Percentiles rank a stretch among this genome's conserved stretches.
phyloP scores from a whole-genome alignment of 1,140 invertebrate species.

The Tribolium castaneum region DNA sequence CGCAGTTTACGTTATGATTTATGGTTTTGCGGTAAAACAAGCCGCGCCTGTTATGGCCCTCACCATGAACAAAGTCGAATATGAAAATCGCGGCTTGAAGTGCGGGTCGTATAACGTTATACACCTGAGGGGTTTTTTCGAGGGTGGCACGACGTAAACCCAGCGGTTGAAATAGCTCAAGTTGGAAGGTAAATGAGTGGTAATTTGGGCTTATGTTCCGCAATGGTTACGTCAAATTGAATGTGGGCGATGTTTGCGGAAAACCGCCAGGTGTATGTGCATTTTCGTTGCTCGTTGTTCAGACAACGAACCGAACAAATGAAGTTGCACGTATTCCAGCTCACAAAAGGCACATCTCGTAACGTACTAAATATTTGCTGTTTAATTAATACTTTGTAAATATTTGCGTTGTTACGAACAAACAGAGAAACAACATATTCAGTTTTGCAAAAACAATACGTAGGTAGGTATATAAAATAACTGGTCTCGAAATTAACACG shows the following conservation, averaged over 20 bases:
- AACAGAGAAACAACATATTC: constrained; percentile 23
- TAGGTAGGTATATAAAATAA: neutral
- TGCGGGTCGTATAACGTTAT: neutral
- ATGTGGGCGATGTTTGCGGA: constrained; percentile 3
- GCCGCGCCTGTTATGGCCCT: neutral
- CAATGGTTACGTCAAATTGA: constrained; percentile 23
- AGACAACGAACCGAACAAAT: neutral
- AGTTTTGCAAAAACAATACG: constrained; percentile 22
- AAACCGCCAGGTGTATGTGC: constrained; percentile 29
- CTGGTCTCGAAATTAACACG: neutral
- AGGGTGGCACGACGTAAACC: neutral
- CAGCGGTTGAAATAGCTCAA: constrained; percentile 12
- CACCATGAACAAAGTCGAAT: neutral
- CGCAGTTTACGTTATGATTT: constrained; percentile 13
- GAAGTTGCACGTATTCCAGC: neutral
- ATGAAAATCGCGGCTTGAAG: constrained; percentile 29
- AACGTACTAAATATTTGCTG: constrained; percentile 17
- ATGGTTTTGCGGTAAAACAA: neutral
- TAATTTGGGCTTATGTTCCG: constrained; percentile 19
- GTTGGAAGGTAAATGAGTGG: constrained; percentile 24
- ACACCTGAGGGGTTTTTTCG: constrained; percentile 16
- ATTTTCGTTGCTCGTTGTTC: neutral
- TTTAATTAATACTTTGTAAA: constrained; percentile 35
- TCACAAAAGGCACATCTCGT: neutral
- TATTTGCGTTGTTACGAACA: constrained; percentile 18